These are phyloP conservation scores for Chromobotia macracanthus DNA, from an alignment of 2,797 vertebrate species.

Conservation along the genomic window DNA sequence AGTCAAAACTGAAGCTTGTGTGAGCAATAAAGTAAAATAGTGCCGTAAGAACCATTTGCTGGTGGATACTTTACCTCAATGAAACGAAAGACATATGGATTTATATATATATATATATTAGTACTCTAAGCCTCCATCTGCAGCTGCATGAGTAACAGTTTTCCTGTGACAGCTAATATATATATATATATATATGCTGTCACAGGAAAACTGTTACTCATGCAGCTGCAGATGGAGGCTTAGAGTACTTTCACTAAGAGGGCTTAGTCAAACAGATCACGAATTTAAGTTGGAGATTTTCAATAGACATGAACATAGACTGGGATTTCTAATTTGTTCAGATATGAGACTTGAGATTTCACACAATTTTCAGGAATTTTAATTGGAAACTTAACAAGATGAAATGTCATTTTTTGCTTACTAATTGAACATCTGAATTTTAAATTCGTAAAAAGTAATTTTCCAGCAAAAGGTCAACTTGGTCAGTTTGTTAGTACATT, in stretches of 20 bases:
- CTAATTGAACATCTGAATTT: background rate
- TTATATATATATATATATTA: slow-evolving; percentile 15
- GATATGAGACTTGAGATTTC: background rate
- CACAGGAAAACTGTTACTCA: slow-evolving; percentile 23
- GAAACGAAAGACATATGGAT: slow-evolving; percentile 18
- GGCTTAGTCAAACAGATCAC: slow-evolving; percentile 49
- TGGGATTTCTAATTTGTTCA: slow-evolving; percentile 13
- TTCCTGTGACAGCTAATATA: slow-evolving; percentile 1
- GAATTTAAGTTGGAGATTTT: slow-evolving; percentile 42
- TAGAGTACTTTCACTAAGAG: slow-evolving; percentile 41
- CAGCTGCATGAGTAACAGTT: slow-evolving; percentile 33
- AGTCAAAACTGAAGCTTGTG: background rate
- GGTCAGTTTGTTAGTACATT: background rate
- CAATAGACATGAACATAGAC: slow-evolving; percentile 17
- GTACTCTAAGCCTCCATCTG: slow-evolving; percentile 45
- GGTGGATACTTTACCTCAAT: background rate
- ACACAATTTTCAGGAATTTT: background rate
- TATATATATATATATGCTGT: slow-evolving; percentile 9
- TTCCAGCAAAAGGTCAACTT: background rate
- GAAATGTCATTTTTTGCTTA: background rate
- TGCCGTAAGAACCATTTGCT: background rate
- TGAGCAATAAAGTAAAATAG: background rate
- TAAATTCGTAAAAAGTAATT: background rate
- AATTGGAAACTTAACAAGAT: background rate
- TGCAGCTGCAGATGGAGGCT: slow-evolving; percentile 45